These are phyloP conservation scores for Ptilodon capucinus DNA, from an alignment of 2,888 invertebrate species.

Conservation along the genomic window DNA sequence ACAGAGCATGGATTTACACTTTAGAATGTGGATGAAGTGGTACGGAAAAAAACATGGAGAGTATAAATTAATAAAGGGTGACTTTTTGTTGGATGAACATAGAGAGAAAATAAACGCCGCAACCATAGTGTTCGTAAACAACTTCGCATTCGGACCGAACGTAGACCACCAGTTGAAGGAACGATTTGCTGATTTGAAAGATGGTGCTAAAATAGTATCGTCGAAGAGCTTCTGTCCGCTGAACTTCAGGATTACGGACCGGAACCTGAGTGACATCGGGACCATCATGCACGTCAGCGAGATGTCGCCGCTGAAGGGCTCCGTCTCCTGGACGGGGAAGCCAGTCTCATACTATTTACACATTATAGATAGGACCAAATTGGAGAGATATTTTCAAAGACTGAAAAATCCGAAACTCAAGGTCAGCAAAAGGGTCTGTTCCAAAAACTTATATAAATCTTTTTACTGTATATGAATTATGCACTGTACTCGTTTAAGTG, in stretches of 20 bases:
- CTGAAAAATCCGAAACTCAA: constrained; percentile 94
- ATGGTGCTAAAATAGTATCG: constrained; percentile 98
- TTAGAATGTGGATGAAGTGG: constrained; percentile 98
- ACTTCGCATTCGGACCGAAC: constrained; percentile 99
- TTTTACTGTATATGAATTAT: not conserved
- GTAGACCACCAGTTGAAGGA: constrained; percentile 98
- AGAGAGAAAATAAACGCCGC: constrained; percentile 97
- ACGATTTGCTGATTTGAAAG: constrained; percentile 96
- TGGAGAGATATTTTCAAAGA: constrained; percentile 97
- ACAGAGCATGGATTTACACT: constrained; percentile 94
- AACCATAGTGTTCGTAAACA: constrained; percentile 99
- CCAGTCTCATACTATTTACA: constrained; percentile 99
- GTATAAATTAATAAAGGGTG: constrained; percentile 95
- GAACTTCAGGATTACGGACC: constrained; percentile 98
- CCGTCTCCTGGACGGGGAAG: constrained; percentile 99
- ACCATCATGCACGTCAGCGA: constrained; percentile 99
- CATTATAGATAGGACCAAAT: constrained; percentile 97
- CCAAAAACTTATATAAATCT: constrained; percentile 50
- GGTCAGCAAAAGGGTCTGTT: constrained; percentile 84
- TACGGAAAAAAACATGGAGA: constrained; percentile 97
- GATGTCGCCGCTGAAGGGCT: constrained; percentile 96
- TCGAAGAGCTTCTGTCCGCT: constrained; percentile 99
- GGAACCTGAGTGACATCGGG: constrained; percentile 98
- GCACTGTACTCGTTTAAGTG: not conserved
- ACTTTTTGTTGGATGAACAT: constrained; percentile 96